Base-by-base conservation (phyloP, 2,888 invertebrate species). In the Tuberolachnus salignus region DNA sequence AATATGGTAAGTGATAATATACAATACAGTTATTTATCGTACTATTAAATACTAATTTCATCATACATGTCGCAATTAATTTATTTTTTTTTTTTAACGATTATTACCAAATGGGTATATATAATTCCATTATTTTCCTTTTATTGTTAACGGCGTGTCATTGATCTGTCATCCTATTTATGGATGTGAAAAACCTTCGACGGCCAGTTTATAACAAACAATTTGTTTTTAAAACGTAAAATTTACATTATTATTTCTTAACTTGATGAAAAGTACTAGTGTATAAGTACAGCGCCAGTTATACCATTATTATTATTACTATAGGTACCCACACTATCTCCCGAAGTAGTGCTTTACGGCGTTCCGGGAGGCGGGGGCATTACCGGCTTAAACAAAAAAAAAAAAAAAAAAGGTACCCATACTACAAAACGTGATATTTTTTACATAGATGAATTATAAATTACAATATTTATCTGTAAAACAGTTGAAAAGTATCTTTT, bases 91-190 rank as follows among this genome's bases (percentile, higher is more conserved):
- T 61, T 61, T 61, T 19, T 61, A 72, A 71, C n/a, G 9, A 59
- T 49, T 19, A 19, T 61, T 34, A 49, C 26, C 1, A 49, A 49
- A 61, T 9, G 19, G 19, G 21, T 34, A 72, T 4, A 6, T 34
- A 34, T 34, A 34, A 51, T 67, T 26, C n/a, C 14, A 34, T 55
- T 44, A 72, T 46, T 71, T 61, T 19, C 49, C 49, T 72, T 49
- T 64, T 64, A 74, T 53, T 64, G 64, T 64, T 44, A 53, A 64
- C 1, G 13, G 13, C 11, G 19, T 80, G 64, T 53, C 57, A 57
- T 80, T 80, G 64, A 67, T 64, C 49, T 53, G 61, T 80, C 64
- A 73, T n/a, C 42, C 49, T n/a, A 1, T 80, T 55, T 75, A 49
- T 19, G 26, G 72, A 21, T 49, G 72, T 61, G 34, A 26, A 72